A percentile compares a stretch with the other conserved stretches of the same genome.
Evolutionary conservation across 2,797 vertebrate genomes (phyloP).

Genomic region (Spinibarbus caldwelli): DNA sequence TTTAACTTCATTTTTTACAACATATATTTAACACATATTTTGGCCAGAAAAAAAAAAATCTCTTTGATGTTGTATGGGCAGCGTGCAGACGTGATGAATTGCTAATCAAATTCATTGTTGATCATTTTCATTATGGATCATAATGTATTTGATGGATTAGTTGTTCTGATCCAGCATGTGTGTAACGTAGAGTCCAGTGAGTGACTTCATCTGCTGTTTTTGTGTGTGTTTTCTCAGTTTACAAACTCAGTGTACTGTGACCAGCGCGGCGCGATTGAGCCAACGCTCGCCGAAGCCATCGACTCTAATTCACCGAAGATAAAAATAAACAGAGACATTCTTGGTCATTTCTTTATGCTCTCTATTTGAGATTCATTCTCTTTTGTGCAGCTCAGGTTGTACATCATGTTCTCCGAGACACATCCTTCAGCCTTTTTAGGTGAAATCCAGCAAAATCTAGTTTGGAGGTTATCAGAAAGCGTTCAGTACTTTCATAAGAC

Average conservation of each 20-base stretch:
- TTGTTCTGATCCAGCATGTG: neutral
- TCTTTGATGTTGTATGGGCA: too few relatives aligned
- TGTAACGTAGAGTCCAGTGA: neutral
- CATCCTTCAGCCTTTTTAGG: constrained; percentile 24
- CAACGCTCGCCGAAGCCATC: neutral
- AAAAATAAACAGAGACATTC: constrained; percentile 36
- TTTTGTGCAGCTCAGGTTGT: neutral
- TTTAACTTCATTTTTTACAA: too few relatives aligned
- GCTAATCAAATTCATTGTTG: neutral
- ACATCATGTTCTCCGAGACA: constrained; percentile 2
- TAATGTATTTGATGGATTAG: neutral
- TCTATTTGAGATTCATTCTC: neutral
- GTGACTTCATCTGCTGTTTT: neutral
- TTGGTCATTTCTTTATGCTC: constrained; percentile 27
- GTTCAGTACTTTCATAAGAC: neutral
- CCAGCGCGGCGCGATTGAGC: neutral
- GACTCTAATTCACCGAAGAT: constrained; percentile 4
- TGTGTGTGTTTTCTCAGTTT: neutral
- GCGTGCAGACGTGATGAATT: neutral
- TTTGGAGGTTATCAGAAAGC: neutral
- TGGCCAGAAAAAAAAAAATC: too few relatives aligned
- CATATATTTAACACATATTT: too few relatives aligned
- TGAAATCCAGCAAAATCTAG: neutral
- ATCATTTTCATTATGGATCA: neutral
- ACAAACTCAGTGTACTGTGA: constrained; percentile 7